A percentile compares a stretch with the other conserved stretches of the same genome.
These are phyloP conservation scores for Kryphioiulus occultus DNA, from an alignment of 2,888 invertebrate species.

Conservation along the genomic window DNA sequence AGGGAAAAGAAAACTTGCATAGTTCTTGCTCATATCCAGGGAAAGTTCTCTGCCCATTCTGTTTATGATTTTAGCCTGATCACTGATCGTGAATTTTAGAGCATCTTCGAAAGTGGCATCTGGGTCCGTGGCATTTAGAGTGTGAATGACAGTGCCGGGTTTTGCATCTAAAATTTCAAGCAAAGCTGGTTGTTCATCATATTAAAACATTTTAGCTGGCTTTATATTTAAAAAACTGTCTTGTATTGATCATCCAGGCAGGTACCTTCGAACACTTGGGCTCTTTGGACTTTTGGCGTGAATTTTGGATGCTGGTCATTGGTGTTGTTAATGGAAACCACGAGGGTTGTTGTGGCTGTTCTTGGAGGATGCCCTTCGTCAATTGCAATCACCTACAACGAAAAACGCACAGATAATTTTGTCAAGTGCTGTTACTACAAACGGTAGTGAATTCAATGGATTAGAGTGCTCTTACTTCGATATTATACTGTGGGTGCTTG, in stretches of 20 bases:
- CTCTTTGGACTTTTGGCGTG: conserved; percentile 77
- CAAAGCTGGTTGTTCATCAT: neutral
- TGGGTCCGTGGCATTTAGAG: conserved; percentile 78
- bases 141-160: conserved; percentile 75
- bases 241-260: neutral
- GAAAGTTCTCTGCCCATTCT: conserved; percentile 40
- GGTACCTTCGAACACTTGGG: conserved; percentile 69
- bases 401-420: neutral
- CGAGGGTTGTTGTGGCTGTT: conserved; percentile 51
- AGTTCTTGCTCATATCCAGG: neutral
- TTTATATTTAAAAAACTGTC: too few relatives aligned
- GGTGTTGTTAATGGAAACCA: conserved; percentile 65
- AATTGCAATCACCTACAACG: conserved; percentile 50
- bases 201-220: neutral
- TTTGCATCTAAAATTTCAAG: conserved; percentile 64
- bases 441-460: neutral
- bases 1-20: neutral
- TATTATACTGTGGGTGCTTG: conserved; percentile 21
- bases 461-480: conserved; percentile 20
- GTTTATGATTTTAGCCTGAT: conserved; percentile 45
- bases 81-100: conserved; percentile 68
- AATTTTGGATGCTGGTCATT: conserved; percentile 89
- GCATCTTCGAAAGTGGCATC: conserved; percentile 76
- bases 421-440: neutral
- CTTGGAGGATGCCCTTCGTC: conserved; percentile 47